These are phyloP conservation scores for Drosophila willistoni DNA, from an alignment of 1,140 invertebrate species.

Conservation along the genomic window DNA sequence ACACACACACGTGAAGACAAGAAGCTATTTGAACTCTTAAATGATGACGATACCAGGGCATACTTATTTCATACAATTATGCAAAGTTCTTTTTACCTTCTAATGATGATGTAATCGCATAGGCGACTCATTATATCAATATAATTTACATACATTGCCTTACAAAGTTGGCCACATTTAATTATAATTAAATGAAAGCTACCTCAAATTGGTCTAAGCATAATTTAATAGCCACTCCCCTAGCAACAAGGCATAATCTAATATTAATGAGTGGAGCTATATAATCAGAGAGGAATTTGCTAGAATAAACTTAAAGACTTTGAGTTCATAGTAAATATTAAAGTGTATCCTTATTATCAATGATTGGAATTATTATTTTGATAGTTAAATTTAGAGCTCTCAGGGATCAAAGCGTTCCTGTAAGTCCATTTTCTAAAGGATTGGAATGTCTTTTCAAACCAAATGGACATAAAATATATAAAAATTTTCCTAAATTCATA, in stretches of 20 bases:
- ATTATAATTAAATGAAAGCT: conserved; percentile 65
- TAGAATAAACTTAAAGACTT: neutral
- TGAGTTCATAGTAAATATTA: too few species aligned
- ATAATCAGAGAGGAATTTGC: neutral
- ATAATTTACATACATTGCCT: conserved; percentile 44
- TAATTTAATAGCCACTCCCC: conserved; percentile 22
- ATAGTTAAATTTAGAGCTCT: too few species aligned
- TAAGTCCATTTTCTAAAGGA: too few species aligned
- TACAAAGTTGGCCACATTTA: conserved; percentile 62
- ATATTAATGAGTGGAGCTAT: neutral
- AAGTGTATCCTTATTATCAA: too few species aligned
- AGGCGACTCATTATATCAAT: conserved; percentile 58
- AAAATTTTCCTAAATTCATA: too few species aligned
- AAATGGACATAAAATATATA: too few species aligned
- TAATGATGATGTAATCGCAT: conserved; percentile 69
- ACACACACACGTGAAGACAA: conserved; percentile 16
- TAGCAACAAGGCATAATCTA: conserved; percentile 14
- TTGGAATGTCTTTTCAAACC: too few species aligned
- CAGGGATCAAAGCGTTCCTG: too few species aligned
- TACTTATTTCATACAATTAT: conserved; percentile 43
- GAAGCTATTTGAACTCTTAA: conserved; percentile 45
- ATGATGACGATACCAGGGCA: conserved; percentile 32
- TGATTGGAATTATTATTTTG: too few species aligned
- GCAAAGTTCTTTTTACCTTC: conserved; percentile 40
- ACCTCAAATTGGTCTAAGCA: conserved; percentile 39